Percentiles rank a stretch among this genome's conserved stretches.
These are phyloP conservation scores for Prunella himalayana DNA, from an alignment of 2,113 vertebrate species.

Conservation along the genomic window DNA sequence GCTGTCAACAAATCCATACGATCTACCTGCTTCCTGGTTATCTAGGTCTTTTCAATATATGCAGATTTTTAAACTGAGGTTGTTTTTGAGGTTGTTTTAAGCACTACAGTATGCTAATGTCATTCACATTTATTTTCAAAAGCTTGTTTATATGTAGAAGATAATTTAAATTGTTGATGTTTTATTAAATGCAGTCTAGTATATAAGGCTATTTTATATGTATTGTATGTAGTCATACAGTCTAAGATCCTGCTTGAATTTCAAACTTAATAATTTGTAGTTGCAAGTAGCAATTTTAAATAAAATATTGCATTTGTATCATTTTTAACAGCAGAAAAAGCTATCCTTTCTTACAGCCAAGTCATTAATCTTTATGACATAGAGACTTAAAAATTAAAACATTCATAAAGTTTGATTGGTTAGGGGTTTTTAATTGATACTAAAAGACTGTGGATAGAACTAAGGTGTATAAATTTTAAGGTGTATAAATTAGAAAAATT, in stretches of 20 bases:
- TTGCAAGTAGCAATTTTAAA: background rate
- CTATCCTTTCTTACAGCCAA: background rate
- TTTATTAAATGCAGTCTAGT: background rate
- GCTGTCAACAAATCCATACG: background rate
- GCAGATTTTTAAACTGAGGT: background rate
- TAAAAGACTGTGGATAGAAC: background rate
- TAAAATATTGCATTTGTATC: background rate
- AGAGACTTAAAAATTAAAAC: background rate
- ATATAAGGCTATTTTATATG: background rate
- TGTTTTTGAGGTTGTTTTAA: background rate
- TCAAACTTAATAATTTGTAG: background rate
- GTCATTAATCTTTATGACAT: background rate
- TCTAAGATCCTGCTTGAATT: background rate
- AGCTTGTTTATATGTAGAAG: background rate
- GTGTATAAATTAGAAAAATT: background rate
- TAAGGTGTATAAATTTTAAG: background rate
- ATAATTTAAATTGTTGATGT: background rate
- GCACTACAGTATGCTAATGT: background rate
- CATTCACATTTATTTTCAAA: background rate
- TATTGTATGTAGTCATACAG: background rate
- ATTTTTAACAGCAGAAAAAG: background rate
- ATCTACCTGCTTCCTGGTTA: background rate
- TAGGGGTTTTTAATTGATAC: background rate
- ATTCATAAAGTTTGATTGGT: background rate
- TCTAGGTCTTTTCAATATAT: background rate